Percentiles rank a stretch among this genome's conserved stretches.
Conservation (phyloP, 2,888 invertebrate genomes). For the Pseudeuparius sepicola region DNA sequence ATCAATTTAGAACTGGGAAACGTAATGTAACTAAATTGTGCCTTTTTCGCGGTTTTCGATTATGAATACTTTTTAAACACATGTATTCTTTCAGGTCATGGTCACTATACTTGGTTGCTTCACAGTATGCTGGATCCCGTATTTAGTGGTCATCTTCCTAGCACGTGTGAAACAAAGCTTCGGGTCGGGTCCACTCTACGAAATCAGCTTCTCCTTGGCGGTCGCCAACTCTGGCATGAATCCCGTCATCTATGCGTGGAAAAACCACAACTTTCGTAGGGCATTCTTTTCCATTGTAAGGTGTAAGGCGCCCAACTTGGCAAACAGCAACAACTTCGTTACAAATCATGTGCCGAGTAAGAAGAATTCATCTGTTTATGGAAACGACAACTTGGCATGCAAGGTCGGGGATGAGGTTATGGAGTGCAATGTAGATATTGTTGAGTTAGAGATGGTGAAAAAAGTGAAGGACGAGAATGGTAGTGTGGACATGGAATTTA, state of each 20-base stretch:
- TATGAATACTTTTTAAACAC: too few relatives aligned
- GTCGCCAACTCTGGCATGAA: conserved; percentile 74
- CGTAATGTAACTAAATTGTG: too few relatives aligned
- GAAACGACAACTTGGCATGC: too few relatives aligned
- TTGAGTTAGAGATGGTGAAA: too few relatives aligned
- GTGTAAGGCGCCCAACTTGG: conserved; percentile 52
- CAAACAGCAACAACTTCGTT: conserved; percentile 31
- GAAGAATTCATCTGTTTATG: conserved; percentile 43
- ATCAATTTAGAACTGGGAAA: too few relatives aligned
- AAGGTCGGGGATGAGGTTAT: too few relatives aligned
- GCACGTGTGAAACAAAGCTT: conserved; percentile 27
- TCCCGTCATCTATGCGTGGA: conserved; percentile 79
- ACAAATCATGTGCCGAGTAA: conserved; percentile 46
- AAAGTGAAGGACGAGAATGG: too few relatives aligned
- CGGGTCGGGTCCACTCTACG: conserved; percentile 30
- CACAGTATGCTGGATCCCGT: conserved; percentile 74
- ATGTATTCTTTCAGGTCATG: conserved; percentile 62
- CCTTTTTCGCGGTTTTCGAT: too few relatives aligned
- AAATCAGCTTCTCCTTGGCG: conserved; percentile 48
- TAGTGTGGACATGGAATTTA: too few relatives aligned
- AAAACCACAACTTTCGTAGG: conserved; percentile 65
- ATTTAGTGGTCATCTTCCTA: conserved; percentile 49
- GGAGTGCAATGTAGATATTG: too few relatives aligned
- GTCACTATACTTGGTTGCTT: conserved; percentile 69
- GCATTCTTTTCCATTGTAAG: conserved; percentile 59